Evolutionary conservation across 2,888 invertebrate genomes (phyloP).

Genomic region (Tipula helvola): DNA sequence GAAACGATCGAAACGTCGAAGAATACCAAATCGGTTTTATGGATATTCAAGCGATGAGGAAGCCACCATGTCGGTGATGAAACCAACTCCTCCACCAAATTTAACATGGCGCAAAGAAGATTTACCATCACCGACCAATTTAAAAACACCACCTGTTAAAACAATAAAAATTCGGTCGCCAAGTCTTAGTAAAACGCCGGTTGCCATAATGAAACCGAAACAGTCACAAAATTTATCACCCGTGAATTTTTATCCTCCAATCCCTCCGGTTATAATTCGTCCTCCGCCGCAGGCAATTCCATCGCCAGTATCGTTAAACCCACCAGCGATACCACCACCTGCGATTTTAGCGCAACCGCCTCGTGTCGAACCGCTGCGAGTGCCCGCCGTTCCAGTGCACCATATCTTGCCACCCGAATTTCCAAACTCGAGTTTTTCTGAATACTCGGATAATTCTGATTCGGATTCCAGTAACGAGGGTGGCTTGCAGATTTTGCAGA

Average conservation of each 20-base stretch:
- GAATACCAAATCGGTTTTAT: constrained; percentile 76
- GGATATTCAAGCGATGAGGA: constrained; percentile 82
- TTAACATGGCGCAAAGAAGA: constrained; percentile 65
- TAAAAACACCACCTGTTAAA: constrained; percentile 16
- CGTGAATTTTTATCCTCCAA: constrained; percentile 31
- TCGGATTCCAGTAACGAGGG: constrained; percentile 9
- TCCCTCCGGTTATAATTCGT: constrained; percentile 33
- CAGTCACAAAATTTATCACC: constrained; percentile 16
- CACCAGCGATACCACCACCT: constrained; percentile 18
- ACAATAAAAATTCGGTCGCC: constrained; percentile 18
- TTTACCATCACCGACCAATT: constrained; percentile 40
- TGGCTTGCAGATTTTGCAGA: constrained; percentile 13
- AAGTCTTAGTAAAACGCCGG: not conserved
- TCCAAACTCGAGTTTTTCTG: constrained; percentile 4
- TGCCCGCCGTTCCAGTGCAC: constrained; percentile 20
- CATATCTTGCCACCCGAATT: constrained; percentile 17
- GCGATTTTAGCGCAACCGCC: constrained; percentile 17
- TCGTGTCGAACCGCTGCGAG: constrained; percentile 20
- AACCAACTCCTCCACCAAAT: constrained; percentile 48
- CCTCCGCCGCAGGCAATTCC: constrained; percentile 27
- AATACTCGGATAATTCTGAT: constrained; percentile 33
- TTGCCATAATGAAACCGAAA: constrained; percentile 12
- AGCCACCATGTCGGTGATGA: constrained; percentile 30
- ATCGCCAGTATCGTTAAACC: not conserved
- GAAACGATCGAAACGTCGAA: constrained; percentile 64